Percentiles rank a stretch among this genome's conserved stretches.
Evolutionary conservation across 2,888 invertebrate genomes (phyloP).

Genomic region (Cryptus armator): DNA sequence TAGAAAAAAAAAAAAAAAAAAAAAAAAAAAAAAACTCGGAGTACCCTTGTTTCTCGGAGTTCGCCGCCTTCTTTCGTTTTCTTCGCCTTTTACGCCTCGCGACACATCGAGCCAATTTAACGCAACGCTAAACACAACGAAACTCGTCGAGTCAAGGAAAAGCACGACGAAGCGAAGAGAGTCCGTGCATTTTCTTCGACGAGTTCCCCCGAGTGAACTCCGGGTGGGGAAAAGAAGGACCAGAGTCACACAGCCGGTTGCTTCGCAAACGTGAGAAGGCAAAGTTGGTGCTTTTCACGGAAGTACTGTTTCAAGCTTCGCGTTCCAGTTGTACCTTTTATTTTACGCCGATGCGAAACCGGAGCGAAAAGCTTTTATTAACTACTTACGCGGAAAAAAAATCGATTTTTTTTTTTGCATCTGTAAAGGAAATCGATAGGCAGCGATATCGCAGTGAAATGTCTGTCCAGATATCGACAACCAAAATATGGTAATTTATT

Average conservation of each 20-base stretch:
- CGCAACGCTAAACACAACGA: slow-evolving; percentile 13
- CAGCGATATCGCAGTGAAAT: no score
- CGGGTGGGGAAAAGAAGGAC: background rate
- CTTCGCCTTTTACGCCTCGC: slow-evolving; percentile 19
- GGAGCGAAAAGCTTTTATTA: background rate
- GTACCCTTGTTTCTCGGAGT: slow-evolving; percentile 18
- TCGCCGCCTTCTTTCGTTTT: background rate
- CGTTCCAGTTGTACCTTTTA: background rate
- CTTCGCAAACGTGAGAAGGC: slow-evolving; percentile 8
- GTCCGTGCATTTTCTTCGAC: slow-evolving; percentile 8
- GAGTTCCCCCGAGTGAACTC: background rate
- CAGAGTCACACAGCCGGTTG: background rate
- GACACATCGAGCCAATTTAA: slow-evolving; percentile 26
- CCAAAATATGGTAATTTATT: no score
- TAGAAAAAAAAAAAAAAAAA: background rate
- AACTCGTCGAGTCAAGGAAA: slow-evolving; percentile 47
- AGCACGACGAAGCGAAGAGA: background rate
- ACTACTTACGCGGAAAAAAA: background rate
- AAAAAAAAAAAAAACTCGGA: background rate
- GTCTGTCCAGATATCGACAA: no score
- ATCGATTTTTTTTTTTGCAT: no score
- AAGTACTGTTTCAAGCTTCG: background rate
- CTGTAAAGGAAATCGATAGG: no score
- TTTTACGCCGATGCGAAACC: background rate
- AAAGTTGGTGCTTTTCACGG: slow-evolving; percentile 3